A percentile compares a stretch with the other conserved stretches of the same genome.
These are phyloP conservation scores for Lepidonotus clava DNA, from an alignment of 2,888 invertebrate species.

Conservation along the genomic window DNA sequence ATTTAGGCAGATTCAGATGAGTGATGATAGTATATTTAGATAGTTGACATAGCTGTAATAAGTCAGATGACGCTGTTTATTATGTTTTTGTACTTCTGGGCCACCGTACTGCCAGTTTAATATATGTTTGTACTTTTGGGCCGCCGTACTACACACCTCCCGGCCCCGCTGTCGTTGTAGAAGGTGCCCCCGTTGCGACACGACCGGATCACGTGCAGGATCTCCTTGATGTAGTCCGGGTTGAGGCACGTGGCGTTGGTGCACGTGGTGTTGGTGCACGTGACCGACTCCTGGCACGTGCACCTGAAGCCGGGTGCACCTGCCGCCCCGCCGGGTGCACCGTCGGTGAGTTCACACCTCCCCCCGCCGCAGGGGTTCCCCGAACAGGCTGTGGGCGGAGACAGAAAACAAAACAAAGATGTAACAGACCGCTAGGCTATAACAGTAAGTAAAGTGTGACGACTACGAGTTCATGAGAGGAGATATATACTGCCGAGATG, in stretches of 20 bases:
- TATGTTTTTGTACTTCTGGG: not conserved
- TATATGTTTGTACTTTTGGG: no score
- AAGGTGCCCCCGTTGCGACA: constrained; percentile 61
- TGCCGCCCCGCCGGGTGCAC: not conserved
- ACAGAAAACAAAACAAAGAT: not conserved
- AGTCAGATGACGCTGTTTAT: not conserved
- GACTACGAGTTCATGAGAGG: no score
- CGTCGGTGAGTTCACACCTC: constrained; percentile 31
- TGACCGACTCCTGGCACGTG: constrained; percentile 40
- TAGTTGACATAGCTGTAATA: not conserved
- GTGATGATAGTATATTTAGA: no score
- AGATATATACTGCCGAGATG: no score
- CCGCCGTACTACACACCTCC: constrained; percentile 55
- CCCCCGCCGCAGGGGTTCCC: constrained; percentile 51
- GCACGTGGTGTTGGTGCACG: constrained; percentile 38
- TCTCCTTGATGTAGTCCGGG: constrained; percentile 16
- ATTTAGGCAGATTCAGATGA: not conserved
- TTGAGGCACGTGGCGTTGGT: constrained; percentile 25
- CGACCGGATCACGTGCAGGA: constrained; percentile 27
- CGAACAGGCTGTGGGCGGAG: constrained; percentile 51
- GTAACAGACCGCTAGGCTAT: no score
- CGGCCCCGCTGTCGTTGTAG: not conserved
- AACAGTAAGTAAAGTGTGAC: no score
- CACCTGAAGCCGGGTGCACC: constrained; percentile 19
- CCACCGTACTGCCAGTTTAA: no score